Base-by-base conservation (phyloP, 2,888 invertebrate species). In the Macrophya annulata region DNA sequence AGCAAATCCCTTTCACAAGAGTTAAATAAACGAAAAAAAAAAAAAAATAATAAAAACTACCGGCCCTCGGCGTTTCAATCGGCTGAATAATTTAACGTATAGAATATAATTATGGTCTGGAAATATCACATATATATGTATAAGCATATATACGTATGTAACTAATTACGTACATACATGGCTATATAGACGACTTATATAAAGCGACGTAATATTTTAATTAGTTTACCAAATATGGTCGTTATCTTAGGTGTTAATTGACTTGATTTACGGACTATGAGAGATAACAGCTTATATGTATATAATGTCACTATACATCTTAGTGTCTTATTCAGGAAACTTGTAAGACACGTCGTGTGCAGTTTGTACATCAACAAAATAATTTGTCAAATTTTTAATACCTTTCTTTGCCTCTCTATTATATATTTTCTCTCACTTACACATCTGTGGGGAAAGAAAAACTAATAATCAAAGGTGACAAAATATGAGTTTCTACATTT, bases 231-330 rank as follows among this genome's bases (percentile, higher is more conserved):
- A 77, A 77, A 77, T 55, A 31, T 31, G 77, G 31, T 77, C 51
- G 77, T 55, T 77, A 51, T 77, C 77, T 77, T 43, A 51, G 31
- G 77, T 55, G 37, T 37, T 77, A 77, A 77, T 77, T 77, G 31
- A 55, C 77, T 77, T 77, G 77, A 77, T 77, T 77, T 77, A 77
- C 77, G 3, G 17, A 55, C 55, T 51, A 12, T 31, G 25, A 77
- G 25, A 77, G 77, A 77, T 77, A 77, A 77, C 77, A 15, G 72
- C n/a, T n/a, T 21, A n/a, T 62, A 8, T n/a, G n/a, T n/a, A n/a
- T 40, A 74, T 71, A 45, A 45, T 43, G 43, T 21, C 71, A 8
- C 43, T 72, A 10, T 72, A n/a, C 17, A 40, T 72, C 71, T 43
- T 72, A 40, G 43, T n/a, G 71, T 72, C n/a, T 74, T 21, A 21